These are phyloP conservation scores for Lordiphosa andalusiaca DNA, from an alignment of 2,888 invertebrate genomes.

Conservation along the genomic window DNA sequence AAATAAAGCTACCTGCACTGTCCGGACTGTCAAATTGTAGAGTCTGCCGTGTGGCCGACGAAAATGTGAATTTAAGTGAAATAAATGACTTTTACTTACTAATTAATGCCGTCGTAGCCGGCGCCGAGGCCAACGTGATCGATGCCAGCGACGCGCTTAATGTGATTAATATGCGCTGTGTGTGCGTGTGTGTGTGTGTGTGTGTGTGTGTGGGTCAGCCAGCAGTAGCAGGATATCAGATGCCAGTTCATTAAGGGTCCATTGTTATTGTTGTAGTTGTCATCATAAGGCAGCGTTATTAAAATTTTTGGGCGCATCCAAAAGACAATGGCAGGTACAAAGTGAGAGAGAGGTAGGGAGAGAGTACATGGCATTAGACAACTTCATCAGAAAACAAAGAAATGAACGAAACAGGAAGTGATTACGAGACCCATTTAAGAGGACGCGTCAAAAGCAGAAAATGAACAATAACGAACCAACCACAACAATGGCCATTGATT, in stretches of 20 bases:
- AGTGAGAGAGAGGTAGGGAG: slow-evolving; percentile 26
- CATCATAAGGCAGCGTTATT: slow-evolving; percentile 63
- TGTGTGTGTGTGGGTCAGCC: slow-evolving; percentile 19
- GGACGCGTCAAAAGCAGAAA: slow-evolving; percentile 57
- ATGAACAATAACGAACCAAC: slow-evolving; percentile 9
- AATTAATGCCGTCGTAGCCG: slow-evolving; percentile 94
- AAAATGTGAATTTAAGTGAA: slow-evolving; percentile 74
- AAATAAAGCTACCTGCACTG: slow-evolving; percentile 50
- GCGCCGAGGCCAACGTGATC: slow-evolving; percentile 94
- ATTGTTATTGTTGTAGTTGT: slow-evolving; percentile 35
- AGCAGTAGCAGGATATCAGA: slow-evolving; percentile 51
- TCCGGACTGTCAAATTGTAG: slow-evolving; percentile 12
- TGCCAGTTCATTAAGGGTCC: slow-evolving; percentile 44
- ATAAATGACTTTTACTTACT: slow-evolving; percentile 85
- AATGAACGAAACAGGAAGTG: slow-evolving; percentile 62
- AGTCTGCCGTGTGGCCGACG: slow-evolving; percentile 38
- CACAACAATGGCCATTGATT: slow-evolving; percentile 46
- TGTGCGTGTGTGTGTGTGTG: slow-evolving; percentile 11
- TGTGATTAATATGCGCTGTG: slow-evolving; percentile 94
- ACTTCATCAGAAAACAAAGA: slow-evolving; percentile 17
- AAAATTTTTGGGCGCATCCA: slow-evolving; percentile 47
- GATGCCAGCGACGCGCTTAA: slow-evolving; percentile 90
- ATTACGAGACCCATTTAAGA: slow-evolving; percentile 69
- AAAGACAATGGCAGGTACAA: slow-evolving; percentile 39
- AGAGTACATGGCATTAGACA: slow-evolving; percentile 36